These are phyloP conservation scores for Apteryx owenii DNA, from an alignment of 2,113 vertebrate species.

Conservation along the genomic window DNA sequence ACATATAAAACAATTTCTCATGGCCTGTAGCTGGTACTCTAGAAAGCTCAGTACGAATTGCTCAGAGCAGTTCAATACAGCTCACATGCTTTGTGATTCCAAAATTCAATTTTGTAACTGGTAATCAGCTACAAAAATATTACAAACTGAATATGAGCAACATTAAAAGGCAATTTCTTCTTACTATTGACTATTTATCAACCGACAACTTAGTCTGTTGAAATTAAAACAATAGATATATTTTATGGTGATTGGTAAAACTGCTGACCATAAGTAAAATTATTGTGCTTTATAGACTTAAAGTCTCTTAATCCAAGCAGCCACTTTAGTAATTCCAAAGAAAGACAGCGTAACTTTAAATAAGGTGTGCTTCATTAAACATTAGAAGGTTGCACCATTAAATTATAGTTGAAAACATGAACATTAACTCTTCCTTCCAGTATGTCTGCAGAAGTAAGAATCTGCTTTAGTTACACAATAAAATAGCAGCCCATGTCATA, in stretches of 20 bases:
- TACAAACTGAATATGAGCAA: constrained; percentile 45
- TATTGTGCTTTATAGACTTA: constrained; percentile 12
- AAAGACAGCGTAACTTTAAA: constrained; percentile 49
- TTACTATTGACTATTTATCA: constrained; percentile 65
- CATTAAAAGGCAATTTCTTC: constrained; percentile 70
- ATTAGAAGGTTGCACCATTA: constrained; percentile 3
- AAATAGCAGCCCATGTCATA: not conserved
- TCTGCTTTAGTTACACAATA: not conserved
- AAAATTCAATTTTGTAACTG: constrained; percentile 69
- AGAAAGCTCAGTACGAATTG: constrained; percentile 25
- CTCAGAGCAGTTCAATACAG: constrained; percentile 30
- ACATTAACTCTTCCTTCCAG: not conserved
- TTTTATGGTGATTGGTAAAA: constrained; percentile 39
- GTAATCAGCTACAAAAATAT: constrained; percentile 55
- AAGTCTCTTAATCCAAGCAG: constrained; percentile 37
- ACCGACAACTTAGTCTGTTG: constrained; percentile 49
- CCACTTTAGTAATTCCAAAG: constrained; percentile 33
- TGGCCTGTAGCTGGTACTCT: not conserved
- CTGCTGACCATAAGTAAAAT: constrained; percentile 11
- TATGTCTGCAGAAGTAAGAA: not conserved
- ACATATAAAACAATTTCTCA: constrained; percentile 20
- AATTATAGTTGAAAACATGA: not conserved
- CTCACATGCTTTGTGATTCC: constrained; percentile 5
- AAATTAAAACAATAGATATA: constrained; percentile 67
- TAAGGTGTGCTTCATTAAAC: constrained; percentile 16